Base-by-base conservation (phyloP, 2,888 invertebrate species). In the Epicampocera succincta region DNA sequence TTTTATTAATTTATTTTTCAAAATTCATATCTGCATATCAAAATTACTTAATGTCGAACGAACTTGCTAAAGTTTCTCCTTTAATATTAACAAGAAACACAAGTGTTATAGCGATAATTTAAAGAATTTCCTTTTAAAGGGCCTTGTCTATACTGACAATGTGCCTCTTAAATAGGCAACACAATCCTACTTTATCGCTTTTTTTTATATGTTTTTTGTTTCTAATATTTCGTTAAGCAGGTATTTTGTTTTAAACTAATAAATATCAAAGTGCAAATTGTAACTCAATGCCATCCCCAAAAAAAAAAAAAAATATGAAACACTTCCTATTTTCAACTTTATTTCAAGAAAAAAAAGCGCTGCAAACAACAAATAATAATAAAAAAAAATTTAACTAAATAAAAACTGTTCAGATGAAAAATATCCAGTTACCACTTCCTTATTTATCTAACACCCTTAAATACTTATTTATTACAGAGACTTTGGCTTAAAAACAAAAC, bases 351-450 rank as follows among this genome's bases (percentile, higher is more conserved):
- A 52, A 29, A 44, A 61, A 40, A n/a, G n/a, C n/a, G n/a, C n/a
- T n/a, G n/a, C n/a, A n/a, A n/a, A n/a, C n/a, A n/a, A n/a, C n/a
- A n/a, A n/a, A n/a, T n/a, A n/a, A n/a, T n/a, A n/a, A n/a, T n/a
- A n/a, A n/a, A n/a, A n/a, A n/a, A n/a, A n/a, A n/a, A n/a, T n/a
- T n/a, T n/a, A 33, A 33, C 13, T 25, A 25, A 60, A 71, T 15
- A 73, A 42, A 74, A 66, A 65, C 29, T 74, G 56, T 48, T 65
- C 25, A 40, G 46, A 58, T 56, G 74, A 77, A 71, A 76, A 77
- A 56, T 78, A 78, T 78, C 78, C 38, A 72, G 72, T 78, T 78
- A 78, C 78, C 78, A 52, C 60, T 78, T 58, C 42, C 65, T 61
- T 71, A 56, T 71, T 72, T 72, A 72, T 65, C 58, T 19, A 72